phyloP scores from a whole-genome alignment of 2,797 vertebrate genomes.

The Lacerta bilineata region DNA sequence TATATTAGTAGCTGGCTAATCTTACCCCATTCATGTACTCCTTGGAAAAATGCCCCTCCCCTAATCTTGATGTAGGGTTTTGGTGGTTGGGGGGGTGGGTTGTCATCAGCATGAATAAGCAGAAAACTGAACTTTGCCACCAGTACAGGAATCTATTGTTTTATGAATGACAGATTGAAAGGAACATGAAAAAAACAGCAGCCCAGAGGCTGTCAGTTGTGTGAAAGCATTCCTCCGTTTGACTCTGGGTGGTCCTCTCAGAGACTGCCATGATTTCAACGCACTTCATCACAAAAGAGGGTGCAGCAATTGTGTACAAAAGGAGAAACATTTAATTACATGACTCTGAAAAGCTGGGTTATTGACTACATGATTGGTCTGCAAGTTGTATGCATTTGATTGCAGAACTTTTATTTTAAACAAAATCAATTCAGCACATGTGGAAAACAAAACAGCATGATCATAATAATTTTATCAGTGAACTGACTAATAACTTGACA shows the following conservation, averaged over 20 bases:
- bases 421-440: background rate
- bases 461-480: background rate
- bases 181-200: slow-evolving; percentile 65
- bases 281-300: slow-evolving; percentile 40
- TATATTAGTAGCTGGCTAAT: slow-evolving; percentile 32
- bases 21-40: slow-evolving; percentile 29
- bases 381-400: background rate
- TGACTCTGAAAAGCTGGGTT: slow-evolving; percentile 21
- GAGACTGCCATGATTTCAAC: slow-evolving; percentile 67
- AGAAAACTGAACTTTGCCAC: slow-evolving; percentile 64
- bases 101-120: slow-evolving; percentile 31
- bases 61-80: slow-evolving; percentile 5
- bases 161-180: slow-evolving; percentile 72
- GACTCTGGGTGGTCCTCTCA: slow-evolving; percentile 81
- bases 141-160: slow-evolving; percentile 73
- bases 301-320: slow-evolving; percentile 12
- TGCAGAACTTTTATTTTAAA: background rate
- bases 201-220: slow-evolving; percentile 72
- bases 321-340: slow-evolving; percentile 25
- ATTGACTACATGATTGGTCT: slow-evolving; percentile 15
- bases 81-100: background rate
- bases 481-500: background rate
- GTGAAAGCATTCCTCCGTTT: slow-evolving; percentile 78
- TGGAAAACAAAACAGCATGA: background rate
- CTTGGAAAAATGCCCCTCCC: slow-evolving; percentile 40